These are phyloP conservation scores for Sebastes kiyomatsui DNA, from an alignment of 2,797 vertebrate genomes.

Conservation along the genomic window DNA sequence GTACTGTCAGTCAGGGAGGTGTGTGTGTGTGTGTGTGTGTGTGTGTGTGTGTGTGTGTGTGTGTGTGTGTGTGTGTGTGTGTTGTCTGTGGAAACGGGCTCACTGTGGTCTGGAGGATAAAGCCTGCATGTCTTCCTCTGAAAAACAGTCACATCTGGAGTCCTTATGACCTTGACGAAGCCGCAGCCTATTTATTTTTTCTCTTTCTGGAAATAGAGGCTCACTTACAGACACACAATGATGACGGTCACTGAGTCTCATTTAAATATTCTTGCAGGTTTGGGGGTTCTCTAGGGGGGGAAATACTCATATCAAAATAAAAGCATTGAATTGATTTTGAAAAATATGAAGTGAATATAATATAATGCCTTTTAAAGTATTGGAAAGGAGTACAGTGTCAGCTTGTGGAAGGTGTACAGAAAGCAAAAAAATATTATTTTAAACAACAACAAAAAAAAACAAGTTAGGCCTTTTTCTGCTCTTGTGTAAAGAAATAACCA, in stretches of 20 bases:
- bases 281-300: background rate
- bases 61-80: background rate
- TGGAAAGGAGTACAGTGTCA: background rate
- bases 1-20: slow-evolving; percentile 76
- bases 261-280: background rate
- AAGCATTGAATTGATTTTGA: background rate
- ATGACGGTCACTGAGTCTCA: slow-evolving; percentile 7
- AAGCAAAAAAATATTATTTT: background rate
- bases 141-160: slow-evolving; percentile 79
- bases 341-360: background rate
- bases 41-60: background rate
- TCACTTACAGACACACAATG: slow-evolving; percentile 16
- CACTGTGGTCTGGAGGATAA: slow-evolving; percentile 52
- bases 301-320: background rate
- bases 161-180: slow-evolving; percentile 70
- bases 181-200: slow-evolving; percentile 45
- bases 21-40: background rate
- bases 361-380: background rate
- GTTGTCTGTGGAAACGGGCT: slow-evolving; percentile 30
- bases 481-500: background rate
- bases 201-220: slow-evolving; percentile 52
- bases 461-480: background rate
- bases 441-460: background rate
- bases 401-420: background rate
- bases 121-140: slow-evolving; percentile 49